A percentile compares a stretch with the other conserved stretches of the same genome.
Evolutionary conservation across 2,113 vertebrate species (phyloP).

Genomic region (Synchiropus splendidus): DNA sequence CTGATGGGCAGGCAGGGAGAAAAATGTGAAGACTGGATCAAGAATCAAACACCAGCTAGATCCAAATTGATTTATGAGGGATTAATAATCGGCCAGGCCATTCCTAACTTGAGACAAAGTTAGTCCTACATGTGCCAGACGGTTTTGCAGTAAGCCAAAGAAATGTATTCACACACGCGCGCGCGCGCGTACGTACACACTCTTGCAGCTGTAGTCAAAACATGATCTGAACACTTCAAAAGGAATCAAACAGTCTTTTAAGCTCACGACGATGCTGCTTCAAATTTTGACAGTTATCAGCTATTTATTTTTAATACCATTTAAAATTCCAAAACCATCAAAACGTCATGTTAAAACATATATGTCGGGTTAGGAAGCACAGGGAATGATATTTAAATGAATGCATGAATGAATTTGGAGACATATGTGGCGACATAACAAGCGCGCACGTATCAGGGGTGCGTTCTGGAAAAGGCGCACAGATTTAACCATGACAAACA

Average conservation of each 20-base stretch:
- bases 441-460: too few relatives aligned
- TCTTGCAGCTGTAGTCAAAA: conserved; percentile 30
- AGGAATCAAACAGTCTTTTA: conserved; percentile 25
- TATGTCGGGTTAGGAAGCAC: too few relatives aligned
- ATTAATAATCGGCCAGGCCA: conserved; percentile 37
- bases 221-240: conserved; percentile 35
- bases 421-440: too few relatives aligned
- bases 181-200: too few relatives aligned
- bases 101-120: conserved; percentile 40
- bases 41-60: conserved; percentile 24
- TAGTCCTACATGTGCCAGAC: conserved; percentile 21
- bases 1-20: conserved; percentile 14
- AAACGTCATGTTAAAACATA: conserved; percentile 11
- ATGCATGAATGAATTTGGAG: too few relatives aligned
- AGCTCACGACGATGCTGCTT: conserved; percentile 29
- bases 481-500: too few relatives aligned
- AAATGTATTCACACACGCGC: conserved; percentile 25
- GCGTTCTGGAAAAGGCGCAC: too few relatives aligned
- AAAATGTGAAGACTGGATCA: conserved; percentile 17
- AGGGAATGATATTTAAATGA: too few relatives aligned
- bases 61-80: conserved; percentile 39
- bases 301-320: conserved; percentile 8
- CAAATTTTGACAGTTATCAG: conserved; percentile 34
- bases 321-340: neutral
- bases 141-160: conserved; percentile 25